Percentiles rank a stretch among this genome's conserved stretches.
phyloP scores from a whole-genome alignment of 2,888 invertebrate genomes.

The Ernsta delagoae region DNA sequence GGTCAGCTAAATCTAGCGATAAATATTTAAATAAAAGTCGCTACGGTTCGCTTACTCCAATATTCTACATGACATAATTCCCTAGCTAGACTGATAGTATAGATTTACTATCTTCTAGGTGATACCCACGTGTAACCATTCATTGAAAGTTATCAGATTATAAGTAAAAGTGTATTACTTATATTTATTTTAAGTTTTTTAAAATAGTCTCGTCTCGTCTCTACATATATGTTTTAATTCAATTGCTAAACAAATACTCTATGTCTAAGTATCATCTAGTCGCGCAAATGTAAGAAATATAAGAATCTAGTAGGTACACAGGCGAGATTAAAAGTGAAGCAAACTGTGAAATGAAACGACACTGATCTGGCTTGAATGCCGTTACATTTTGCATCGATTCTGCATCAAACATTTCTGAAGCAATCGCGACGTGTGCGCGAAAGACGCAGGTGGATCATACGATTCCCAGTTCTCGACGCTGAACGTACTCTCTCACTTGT shows the following conservation, averaged over 20 bases:
- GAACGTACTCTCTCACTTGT: slow-evolving; percentile 27
- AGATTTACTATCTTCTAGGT: no score
- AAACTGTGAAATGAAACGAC: neutral
- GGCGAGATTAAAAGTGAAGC: neutral
- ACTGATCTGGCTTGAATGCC: neutral
- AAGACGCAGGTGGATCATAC: slow-evolving; percentile 24
- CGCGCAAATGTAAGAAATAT: neutral
- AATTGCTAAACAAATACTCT: no score
- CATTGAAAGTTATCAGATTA: neutral
- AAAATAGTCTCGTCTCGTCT: no score
- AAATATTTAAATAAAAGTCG: slow-evolving; percentile 2
- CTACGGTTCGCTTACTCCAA: neutral
- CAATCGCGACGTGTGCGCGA: slow-evolving; percentile 6
- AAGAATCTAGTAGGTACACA: no score
- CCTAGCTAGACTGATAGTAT: neutral
- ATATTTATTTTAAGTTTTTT: no score
- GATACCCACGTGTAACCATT: neutral
- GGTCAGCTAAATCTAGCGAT: neutral
- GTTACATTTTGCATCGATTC: neutral
- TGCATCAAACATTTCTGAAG: slow-evolving; percentile 16
- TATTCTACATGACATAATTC: neutral
- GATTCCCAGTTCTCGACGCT: slow-evolving; percentile 7
- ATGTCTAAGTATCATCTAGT: neutral
- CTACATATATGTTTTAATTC: no score
- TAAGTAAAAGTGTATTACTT: no score